Base-by-base conservation (phyloP, 2,113 vertebrate species). In the Paralichthys olivaceus region DNA sequence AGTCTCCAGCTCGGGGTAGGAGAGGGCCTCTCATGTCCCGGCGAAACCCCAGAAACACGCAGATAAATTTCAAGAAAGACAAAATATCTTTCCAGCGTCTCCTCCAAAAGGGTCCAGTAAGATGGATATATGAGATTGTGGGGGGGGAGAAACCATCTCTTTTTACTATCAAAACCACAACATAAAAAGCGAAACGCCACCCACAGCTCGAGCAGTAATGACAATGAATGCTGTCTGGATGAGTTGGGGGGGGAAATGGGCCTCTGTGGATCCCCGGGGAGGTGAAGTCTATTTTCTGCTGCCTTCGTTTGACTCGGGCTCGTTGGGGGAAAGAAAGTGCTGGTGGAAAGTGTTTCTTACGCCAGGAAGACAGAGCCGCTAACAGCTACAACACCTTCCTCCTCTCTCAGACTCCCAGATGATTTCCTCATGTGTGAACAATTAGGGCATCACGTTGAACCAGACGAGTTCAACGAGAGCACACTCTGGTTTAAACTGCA, bases 301-400 rank as follows among this genome's bases (percentile, higher is more conserved):
- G 69, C 57, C 47, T 67, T n/a, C 8, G 23, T 25, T 79, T 82
- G 61, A 20, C 28, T 19, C 20, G 6, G 63, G 29, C 37, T 85
- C n/a, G 2, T 5, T 57, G 76, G 74, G 62, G 67, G 58, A 65
- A 45, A 45, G 17, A 77, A 69, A 75, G 32, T 55, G 79, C 37
- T 26, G 63, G 71, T 64, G 83, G 64, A 89, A 83, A 87, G 40
- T 61, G 51, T 28, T 81, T 80, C 69, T 0, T 20, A 59, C 73
- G 86, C 81, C 90, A 84, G 86, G 84, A 90, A 90, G 84, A 80
- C 65, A 3, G 45, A 81, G 32, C 75, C 34, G 67, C 77, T 60
- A 72, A 79, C 64, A 68, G 47, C 67, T 29, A 19, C 56, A 61
- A 58, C 79, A 87, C 84, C 76, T 72, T 43, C 70, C 85, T 82